Evolutionary conservation across 2,888 invertebrate genomes (phyloP).

Genomic region (Ceramica pisi): DNA sequence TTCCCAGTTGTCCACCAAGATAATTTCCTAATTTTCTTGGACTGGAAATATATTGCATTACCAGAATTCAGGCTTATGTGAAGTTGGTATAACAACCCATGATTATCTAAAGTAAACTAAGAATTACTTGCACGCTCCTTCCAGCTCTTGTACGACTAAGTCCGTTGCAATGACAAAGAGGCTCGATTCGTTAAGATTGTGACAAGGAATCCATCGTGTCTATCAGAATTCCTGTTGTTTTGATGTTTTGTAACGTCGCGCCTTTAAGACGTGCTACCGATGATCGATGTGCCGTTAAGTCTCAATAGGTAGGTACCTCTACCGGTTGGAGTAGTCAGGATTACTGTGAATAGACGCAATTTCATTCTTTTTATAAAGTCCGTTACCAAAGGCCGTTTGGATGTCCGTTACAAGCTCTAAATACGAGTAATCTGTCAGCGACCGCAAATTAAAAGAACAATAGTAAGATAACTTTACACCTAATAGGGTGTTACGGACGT

Average conservation of each 20-base stretch:
- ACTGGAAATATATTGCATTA: too few relatives aligned
- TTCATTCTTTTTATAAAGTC: not conserved
- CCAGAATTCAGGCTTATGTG: too few relatives aligned
- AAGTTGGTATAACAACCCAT: not conserved
- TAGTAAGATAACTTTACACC: too few relatives aligned
- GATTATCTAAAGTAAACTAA: not conserved
- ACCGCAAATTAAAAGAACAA: too few relatives aligned
- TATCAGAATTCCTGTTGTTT: slow-evolving; percentile 61
- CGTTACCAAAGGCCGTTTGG: not conserved
- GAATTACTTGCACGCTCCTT: not conserved
- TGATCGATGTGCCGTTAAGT: slow-evolving; percentile 53
- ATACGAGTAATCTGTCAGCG: too few relatives aligned
- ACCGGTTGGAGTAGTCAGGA: slow-evolving; percentile 16
- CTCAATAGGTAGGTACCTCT: not conserved
- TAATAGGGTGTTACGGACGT: too few relatives aligned
- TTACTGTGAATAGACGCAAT: slow-evolving; percentile 3
- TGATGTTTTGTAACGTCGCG: slow-evolving; percentile 70
- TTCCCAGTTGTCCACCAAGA: too few relatives aligned
- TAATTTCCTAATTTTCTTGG: too few relatives aligned
- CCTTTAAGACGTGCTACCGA: slow-evolving; percentile 56
- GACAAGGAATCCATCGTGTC: slow-evolving; percentile 59
- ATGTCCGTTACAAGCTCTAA: not conserved
- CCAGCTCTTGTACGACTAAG: slow-evolving; percentile 16
- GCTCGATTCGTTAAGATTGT: slow-evolving; percentile 67
- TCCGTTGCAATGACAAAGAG: slow-evolving; percentile 51